Base-by-base conservation (phyloP, 2,113 vertebrate species). In the Mormoops blainvillei region DNA sequence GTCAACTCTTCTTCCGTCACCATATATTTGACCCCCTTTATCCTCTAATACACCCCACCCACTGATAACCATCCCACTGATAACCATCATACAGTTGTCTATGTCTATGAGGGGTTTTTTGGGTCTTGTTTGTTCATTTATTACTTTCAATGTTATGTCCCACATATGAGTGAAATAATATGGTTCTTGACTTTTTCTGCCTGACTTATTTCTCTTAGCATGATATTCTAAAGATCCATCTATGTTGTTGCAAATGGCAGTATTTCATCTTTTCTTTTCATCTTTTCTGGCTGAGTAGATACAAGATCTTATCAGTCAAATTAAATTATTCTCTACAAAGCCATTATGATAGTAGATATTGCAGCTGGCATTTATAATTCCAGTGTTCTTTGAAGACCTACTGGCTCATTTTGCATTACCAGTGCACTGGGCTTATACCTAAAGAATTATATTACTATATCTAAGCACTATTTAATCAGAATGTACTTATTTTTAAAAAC, bases 321-420 rank as follows among this genome's bases (percentile, higher is more conserved):
- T 63, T 68, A 87, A 94, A 85, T 43, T 76, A 24, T 81, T 95
- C 24, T 61, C 7, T 85, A 82, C 28, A 83, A 89, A 95, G 71
- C 6, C 48, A 19, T 56, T 88, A 63, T n/a, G 45, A 43, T 1
- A 26, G 10, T 12, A 83, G 33, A 36, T 74, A 82, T 22, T 16
- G 31, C 15, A 56, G 1, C 4, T 67, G 70, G 15, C n/a, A 74
- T 74, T 77, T 77, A 45, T 7, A 74, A 9, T 65, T 90, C 5
- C 18, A 85, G 56, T 22, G 15, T 68, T 85, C 45, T 86, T 74
- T 68, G 56, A 88, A 52, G 43, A 94, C 15, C 33, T 67, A 20
- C 5, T 92, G 58, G 38, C 4, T 89, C 41, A 82, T 54, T 92
- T 65, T 31, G 50, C 5, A 54, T 83, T 74, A 7, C 63, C n/a